These are phyloP conservation scores for Leptatherina wallacei DNA, from an alignment of 2,797 vertebrate genomes.

Conservation along the genomic window DNA sequence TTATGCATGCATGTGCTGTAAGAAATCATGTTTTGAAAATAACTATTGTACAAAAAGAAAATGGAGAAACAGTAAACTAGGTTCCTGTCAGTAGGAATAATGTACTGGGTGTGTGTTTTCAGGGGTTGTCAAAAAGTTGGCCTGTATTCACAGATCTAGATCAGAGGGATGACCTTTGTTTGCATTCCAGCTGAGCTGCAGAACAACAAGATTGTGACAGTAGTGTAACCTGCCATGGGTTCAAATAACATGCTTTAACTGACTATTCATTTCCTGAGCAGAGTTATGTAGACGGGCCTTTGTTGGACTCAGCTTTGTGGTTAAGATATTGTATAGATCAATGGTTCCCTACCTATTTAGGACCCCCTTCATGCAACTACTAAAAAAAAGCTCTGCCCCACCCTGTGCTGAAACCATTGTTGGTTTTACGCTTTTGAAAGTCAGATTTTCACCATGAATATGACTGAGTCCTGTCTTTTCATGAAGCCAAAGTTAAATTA, in stretches of 20 bases:
- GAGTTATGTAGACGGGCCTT: constrained; percentile 1
- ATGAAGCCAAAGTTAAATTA: too few relatives aligned
- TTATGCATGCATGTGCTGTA: background rate
- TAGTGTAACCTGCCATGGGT: constrained; percentile 8
- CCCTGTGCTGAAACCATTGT: too few relatives aligned
- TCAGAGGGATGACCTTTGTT: constrained; percentile 15
- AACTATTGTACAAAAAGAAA: background rate
- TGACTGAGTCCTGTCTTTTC: too few relatives aligned
- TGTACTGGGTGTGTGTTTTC: background rate
- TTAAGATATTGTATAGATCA: constrained; percentile 21
- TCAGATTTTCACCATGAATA: too few relatives aligned
- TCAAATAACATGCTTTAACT: constrained; percentile 23
- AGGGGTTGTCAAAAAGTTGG: background rate
- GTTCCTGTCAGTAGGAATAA: background rate
- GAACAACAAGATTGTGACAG: constrained; percentile 33
- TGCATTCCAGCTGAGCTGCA: constrained; percentile 32
- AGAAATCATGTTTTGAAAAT: background rate
- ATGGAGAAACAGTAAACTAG: background rate
- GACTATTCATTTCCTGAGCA: constrained; percentile 35
- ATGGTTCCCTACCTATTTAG: too few relatives aligned
- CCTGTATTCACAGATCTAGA: constrained; percentile 1
- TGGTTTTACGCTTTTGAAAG: too few relatives aligned
- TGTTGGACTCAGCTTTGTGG: constrained; percentile 29
- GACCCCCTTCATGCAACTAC: too few relatives aligned
- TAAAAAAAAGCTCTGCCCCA: too few relatives aligned